Evolutionary conservation across 2,113 vertebrate species (phyloP).

Genomic region (Siniperca knerii): DNA sequence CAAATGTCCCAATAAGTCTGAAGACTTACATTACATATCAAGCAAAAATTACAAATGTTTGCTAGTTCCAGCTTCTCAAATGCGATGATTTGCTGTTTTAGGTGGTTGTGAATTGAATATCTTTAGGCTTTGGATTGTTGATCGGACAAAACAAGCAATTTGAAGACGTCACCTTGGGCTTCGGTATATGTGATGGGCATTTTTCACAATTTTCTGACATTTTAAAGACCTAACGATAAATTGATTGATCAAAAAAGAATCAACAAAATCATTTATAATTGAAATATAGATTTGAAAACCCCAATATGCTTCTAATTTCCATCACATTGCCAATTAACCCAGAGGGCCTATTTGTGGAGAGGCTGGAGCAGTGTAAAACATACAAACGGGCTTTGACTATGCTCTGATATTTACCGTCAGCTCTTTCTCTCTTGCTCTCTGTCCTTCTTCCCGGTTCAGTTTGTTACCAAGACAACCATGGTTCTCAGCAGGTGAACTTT

Average conservation of each 20-base stretch:
- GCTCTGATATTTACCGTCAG: constrained; percentile 14
- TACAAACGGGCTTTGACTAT: background rate
- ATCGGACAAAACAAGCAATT: background rate
- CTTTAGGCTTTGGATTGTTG: background rate
- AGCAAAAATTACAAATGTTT: background rate
- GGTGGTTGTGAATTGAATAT: background rate
- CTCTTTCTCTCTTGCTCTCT: constrained; percentile 10
- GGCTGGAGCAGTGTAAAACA: background rate
- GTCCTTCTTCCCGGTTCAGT: constrained; percentile 12
- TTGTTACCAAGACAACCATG: constrained; percentile 65
- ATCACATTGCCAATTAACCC: background rate
- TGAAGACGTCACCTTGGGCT: background rate
- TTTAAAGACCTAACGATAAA: background rate
- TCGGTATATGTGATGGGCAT: background rate
- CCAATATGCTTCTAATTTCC: background rate
- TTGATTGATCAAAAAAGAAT: background rate
- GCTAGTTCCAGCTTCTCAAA: background rate
- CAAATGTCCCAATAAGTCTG: background rate
- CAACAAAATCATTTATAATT: background rate
- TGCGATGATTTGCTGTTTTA: background rate
- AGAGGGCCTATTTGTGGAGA: background rate
- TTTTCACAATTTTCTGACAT: background rate
- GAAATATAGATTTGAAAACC: background rate
- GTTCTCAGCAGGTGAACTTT: constrained; percentile 78
- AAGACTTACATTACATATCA: background rate